Evolutionary conservation across 2,888 invertebrate genomes (phyloP).

Genomic region (Stictocephala bisonia): DNA sequence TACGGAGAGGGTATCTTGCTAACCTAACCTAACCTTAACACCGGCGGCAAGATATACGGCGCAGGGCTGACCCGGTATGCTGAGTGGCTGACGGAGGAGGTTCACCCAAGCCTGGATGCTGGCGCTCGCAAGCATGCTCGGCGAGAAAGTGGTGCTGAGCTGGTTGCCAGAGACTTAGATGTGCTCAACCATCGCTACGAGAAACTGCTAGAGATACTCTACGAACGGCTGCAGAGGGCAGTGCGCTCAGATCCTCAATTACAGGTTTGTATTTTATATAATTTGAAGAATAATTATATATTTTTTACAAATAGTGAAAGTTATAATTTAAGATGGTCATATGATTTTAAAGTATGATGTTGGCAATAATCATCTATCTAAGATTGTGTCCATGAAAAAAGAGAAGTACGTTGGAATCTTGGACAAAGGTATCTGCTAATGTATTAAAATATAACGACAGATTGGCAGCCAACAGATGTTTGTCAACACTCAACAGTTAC

Average conservation of each 20-base stretch:
- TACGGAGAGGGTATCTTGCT: constrained; percentile 47
- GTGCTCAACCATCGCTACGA: constrained; percentile 83
- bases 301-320: too few relatives aligned
- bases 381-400: too few relatives aligned
- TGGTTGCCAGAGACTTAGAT: constrained; percentile 81
- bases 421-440: too few relatives aligned
- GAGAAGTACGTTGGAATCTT: too few relatives aligned
- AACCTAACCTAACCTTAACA: constrained; percentile 63
- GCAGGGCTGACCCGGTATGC: constrained; percentile 86
- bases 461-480: too few relatives aligned
- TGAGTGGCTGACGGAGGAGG: constrained; percentile 83
- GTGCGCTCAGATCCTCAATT: constrained; percentile 68
- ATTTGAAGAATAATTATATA: too few relatives aligned
- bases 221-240: constrained; percentile 76
- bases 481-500: too few relatives aligned
- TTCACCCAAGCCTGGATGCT: constrained; percentile 82
- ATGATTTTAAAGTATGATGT: too few relatives aligned
- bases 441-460: too few relatives aligned
- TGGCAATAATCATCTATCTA: too few relatives aligned
- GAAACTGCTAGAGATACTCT: constrained; percentile 75
- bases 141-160: constrained; percentile 71
- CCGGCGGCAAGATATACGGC: constrained; percentile 80
- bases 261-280: constrained; percentile 71
- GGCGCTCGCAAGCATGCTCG: constrained; percentile 63
- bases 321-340: too few relatives aligned